Evolutionary conservation across 2,888 invertebrate species (phyloP).

Genomic region (Polietes domitor): DNA sequence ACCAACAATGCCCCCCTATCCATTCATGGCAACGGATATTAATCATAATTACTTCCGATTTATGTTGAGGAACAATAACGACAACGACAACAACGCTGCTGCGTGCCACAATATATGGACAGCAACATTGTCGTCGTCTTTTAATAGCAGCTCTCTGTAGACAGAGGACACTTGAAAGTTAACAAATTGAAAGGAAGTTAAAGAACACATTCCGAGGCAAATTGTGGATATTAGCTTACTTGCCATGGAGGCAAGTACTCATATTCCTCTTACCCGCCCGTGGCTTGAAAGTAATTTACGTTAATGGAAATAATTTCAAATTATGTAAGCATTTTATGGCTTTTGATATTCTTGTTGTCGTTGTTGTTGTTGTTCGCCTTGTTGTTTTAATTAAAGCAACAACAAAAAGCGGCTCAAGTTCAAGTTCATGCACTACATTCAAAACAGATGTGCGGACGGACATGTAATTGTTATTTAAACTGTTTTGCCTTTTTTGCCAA

Average conservation of each 20-base stretch:
- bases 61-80: neutral
- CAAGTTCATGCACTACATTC: neutral
- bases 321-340: neutral
- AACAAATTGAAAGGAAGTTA: neutral
- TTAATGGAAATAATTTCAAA: neutral
- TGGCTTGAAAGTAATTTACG: neutral
- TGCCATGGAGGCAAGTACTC: neutral
- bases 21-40: conserved; percentile 56
- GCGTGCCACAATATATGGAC: too few relatives aligned
- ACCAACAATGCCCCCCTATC: conserved; percentile 9
- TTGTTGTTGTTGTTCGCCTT: neutral
- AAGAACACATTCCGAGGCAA: neutral
- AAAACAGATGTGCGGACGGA: neutral
- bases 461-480: neutral
- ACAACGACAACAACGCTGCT: too few relatives aligned
- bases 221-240: neutral
- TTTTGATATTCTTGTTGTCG: neutral
- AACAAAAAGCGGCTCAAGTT: neutral
- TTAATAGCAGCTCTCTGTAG: neutral
- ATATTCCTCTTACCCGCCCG: neutral
- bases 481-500: neutral
- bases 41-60: conserved; percentile 60
- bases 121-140: neutral
- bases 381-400: too few relatives aligned
- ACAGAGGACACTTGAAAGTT: neutral